Percentiles rank a stretch among this genome's conserved stretches.
These are phyloP conservation scores for Pithys albifrons DNA, from an alignment of 2,113 vertebrate species.

Conservation along the genomic window DNA sequence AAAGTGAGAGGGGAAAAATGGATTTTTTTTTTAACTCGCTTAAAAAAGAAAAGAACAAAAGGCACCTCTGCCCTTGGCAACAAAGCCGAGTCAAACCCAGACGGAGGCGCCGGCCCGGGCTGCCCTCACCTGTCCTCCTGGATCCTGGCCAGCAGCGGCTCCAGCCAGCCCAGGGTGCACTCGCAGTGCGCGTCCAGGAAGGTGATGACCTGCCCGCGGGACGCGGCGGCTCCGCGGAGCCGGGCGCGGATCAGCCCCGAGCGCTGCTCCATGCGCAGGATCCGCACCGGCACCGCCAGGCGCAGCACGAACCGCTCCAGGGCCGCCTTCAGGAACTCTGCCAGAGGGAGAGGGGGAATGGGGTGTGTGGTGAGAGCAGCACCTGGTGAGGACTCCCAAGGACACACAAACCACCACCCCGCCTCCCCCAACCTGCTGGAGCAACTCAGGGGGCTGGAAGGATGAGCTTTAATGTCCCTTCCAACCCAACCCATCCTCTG, in stretches of 20 bases:
- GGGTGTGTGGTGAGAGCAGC: not conserved
- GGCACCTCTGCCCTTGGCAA: too few species aligned
- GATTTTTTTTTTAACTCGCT: too few species aligned
- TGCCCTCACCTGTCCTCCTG: conserved; percentile 82
- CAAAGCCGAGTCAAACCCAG: too few species aligned
- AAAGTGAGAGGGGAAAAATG: not conserved
- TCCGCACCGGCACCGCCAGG: conserved; percentile 84
- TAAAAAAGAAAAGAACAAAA: too few species aligned
- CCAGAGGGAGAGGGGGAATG: not conserved
- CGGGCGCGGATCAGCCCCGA: conserved; percentile 94
- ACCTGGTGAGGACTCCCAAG: fast-evolving
- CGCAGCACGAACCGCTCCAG: conserved; percentile 86
- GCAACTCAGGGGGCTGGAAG: fast-evolving
- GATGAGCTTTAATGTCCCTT: too few species aligned
- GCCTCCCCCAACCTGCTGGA: not conserved
- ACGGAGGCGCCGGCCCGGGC: too few species aligned
- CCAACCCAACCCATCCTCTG: not conserved
- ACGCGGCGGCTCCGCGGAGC: conserved; percentile 89
- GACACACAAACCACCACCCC: fast-evolving
- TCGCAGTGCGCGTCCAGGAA: conserved; percentile 98
- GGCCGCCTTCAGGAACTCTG: conserved; percentile 91
- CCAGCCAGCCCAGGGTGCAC: conserved; percentile 93
- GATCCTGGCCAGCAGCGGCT: conserved; percentile 91
- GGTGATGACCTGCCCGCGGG: conserved; percentile 91
- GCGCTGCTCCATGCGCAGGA: conserved; percentile 94